A percentile compares a stretch with the other conserved stretches of the same genome.
phyloP scores from a whole-genome alignment of 2,888 invertebrate species.

The Punctoribates punctum region DNA sequence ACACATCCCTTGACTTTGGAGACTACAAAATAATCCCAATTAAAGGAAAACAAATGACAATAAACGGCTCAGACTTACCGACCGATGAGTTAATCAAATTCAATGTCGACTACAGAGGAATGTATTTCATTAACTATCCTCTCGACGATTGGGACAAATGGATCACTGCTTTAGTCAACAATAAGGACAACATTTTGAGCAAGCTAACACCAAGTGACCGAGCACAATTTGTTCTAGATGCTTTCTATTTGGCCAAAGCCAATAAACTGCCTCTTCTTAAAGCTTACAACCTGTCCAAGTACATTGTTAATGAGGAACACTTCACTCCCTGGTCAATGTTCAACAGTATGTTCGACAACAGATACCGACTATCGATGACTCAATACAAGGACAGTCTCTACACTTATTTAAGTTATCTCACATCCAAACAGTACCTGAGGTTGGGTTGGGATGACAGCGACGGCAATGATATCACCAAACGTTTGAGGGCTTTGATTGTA shows the following conservation, averaged over 20 bases:
- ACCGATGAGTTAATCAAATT: constrained; percentile 13
- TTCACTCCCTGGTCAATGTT: constrained; percentile 50
- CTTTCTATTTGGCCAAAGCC: constrained; percentile 56
- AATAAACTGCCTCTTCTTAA: constrained; percentile 61
- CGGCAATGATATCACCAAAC: neutral
- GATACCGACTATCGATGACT: neutral
- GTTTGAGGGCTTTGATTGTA: neutral
- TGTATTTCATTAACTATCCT: constrained; percentile 55
- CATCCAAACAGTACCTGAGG: neutral
- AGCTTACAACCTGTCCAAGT: constrained; percentile 51
- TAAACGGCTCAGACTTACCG: neutral
- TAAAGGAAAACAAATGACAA: no score
- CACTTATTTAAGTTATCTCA: neutral
- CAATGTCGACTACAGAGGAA: constrained; percentile 53
- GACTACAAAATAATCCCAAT: no score
- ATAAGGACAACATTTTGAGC: neutral
- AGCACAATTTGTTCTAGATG: constrained; percentile 84
- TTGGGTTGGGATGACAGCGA: constrained; percentile 25
- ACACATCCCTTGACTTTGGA: constrained; percentile 10
- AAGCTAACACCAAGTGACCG: constrained; percentile 61
- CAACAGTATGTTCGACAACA: constrained; percentile 15
- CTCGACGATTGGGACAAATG: constrained; percentile 53
- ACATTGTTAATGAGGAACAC: constrained; percentile 50
- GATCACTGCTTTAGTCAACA: constrained; percentile 46
- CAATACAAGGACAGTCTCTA: neutral